Evolutionary conservation across 2,888 invertebrate species (phyloP), one percentile per base, ranked within the genome.

Genomic region (Lasius platythorax): DNA sequence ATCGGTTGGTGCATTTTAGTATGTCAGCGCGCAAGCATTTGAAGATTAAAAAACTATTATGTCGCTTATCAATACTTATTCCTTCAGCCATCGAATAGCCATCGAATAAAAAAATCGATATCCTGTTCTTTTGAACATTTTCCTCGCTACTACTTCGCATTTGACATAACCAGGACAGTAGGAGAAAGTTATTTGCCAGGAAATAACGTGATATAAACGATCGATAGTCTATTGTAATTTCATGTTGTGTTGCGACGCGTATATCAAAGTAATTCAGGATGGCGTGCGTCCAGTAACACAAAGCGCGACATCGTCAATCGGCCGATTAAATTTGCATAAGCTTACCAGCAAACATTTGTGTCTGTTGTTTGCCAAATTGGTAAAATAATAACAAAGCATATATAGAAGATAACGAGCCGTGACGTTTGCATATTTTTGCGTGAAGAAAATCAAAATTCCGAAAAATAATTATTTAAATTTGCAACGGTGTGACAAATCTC

Each of bases 181-280:
- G 12, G 58, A 72, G 79, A 73, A 79, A 79, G 78, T 73, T 73
- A 79, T 79, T 79, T 79, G 46, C 56, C 74, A n/a, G 61, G 46
- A 81, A 81, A 81, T 81, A 81, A 81, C 56, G 11, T 33, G 28
- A 79, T 73, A 72, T 12, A 46, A 15, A 61, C 61, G 74, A 73
- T 81, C 74, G 74, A 81, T 79, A 78, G 56, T 56, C 79, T 61
- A 79, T 79, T 72, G 58, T 73, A 79, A 72, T 79, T 79, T 73
- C 43, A 72, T 58, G 72, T 33, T 78, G 72, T 58, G 78, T 72
- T 56, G 78, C 72, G 37, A 58, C 30, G 46, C 79, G 79, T 79
- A 50, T 76, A 79, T 79, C 79, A 79, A 79, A 79, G 73, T 79
- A 79, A 79, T 79, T 79, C 79, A 72, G 74, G 28, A 46, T 58